These are phyloP conservation scores for Macrotis lagotis DNA, from an alignment of 2,113 vertebrate species.

Conservation along the genomic window DNA sequence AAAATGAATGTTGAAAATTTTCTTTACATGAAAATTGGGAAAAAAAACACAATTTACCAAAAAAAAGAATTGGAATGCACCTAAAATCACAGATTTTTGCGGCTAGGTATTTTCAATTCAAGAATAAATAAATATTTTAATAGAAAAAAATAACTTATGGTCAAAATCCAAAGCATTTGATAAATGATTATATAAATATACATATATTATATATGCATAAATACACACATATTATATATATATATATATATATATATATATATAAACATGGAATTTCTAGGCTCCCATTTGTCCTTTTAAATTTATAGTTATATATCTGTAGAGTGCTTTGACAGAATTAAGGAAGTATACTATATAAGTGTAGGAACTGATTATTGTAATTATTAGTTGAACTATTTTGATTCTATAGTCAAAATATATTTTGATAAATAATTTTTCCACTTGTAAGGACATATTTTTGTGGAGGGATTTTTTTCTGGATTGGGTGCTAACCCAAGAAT, in stretches of 20 bases:
- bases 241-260: neutral
- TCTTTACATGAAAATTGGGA: too few species aligned
- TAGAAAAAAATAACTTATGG: slow-evolving; percentile 3
- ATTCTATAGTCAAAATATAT: slow-evolving; percentile 72
- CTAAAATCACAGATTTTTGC: neutral
- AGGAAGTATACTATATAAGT: slow-evolving; percentile 66
- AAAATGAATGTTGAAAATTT: too few species aligned
- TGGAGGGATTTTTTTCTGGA: slow-evolving; percentile 41
- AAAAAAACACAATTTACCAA: too few species aligned
- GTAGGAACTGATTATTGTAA: slow-evolving; percentile 67
- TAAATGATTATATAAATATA: slow-evolving; percentile 4
- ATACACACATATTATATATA: neutral
- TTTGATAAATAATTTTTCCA: slow-evolving; percentile 70
- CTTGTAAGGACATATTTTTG: slow-evolving; percentile 75
- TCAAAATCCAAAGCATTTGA: slow-evolving; percentile 11
- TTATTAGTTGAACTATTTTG: slow-evolving; percentile 73
- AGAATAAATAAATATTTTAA: neutral
- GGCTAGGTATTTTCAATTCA: neutral
- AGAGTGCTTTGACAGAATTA: slow-evolving; percentile 66
- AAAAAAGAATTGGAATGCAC: too few species aligned
- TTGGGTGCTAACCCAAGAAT: slow-evolving; percentile 62
- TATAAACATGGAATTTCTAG: neutral
- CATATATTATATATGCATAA: too few species aligned
- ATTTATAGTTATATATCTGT: slow-evolving; percentile 35
- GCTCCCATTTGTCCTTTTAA: neutral